Conservation (phyloP, 1,140 invertebrate species). For the Anoplolepis gracilipes region DNA sequence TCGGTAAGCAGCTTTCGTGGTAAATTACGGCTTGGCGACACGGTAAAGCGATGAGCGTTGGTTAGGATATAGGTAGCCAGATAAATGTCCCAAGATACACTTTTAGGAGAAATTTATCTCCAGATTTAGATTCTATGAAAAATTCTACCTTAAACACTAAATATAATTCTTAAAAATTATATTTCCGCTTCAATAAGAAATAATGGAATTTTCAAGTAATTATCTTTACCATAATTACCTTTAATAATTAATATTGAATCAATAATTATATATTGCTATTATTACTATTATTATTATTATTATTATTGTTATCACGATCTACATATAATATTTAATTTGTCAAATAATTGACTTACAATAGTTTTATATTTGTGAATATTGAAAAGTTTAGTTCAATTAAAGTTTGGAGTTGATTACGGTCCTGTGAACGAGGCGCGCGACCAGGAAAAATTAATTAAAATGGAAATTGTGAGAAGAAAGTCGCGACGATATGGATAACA, state of each 20-base stretch:
- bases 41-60: background rate
- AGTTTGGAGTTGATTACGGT: background rate
- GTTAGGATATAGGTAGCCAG: background rate
- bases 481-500: slow-evolving; percentile 9
- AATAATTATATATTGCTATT: background rate
- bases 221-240: background rate
- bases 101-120: background rate
- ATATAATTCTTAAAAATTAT: background rate
- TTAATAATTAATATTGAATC: background rate
- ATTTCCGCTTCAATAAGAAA: background rate
- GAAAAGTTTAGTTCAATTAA: background rate
- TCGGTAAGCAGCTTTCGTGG: slow-evolving; percentile 34
- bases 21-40: slow-evolving; percentile 15
- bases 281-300: background rate
- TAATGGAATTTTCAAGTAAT: background rate
- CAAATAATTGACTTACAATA: background rate
- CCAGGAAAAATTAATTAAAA: slow-evolving; percentile 51
- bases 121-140: background rate
- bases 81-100: background rate
- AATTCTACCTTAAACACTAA: background rate
- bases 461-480: slow-evolving; percentile 47
- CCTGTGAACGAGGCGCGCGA: background rate
- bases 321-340: background rate
- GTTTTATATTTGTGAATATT: background rate
- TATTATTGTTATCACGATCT: background rate